These are phyloP conservation scores for Monopterus albus DNA, from an alignment of 2,113 vertebrate genomes.

Conservation along the genomic window DNA sequence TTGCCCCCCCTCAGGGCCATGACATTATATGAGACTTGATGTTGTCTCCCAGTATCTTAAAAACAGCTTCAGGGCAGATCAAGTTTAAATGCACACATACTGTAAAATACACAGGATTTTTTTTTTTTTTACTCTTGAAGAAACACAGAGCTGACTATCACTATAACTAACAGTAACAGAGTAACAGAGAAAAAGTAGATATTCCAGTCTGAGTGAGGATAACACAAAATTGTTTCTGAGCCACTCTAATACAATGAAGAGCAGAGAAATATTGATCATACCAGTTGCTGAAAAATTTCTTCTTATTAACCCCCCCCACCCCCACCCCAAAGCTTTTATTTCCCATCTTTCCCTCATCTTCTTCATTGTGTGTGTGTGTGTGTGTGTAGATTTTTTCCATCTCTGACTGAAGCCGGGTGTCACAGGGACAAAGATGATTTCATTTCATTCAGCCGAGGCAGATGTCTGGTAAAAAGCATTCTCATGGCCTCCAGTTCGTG, in stretches of 20 bases:
- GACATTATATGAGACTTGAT: constrained; percentile 22
- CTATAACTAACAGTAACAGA: constrained; percentile 18
- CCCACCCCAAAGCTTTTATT: constrained; percentile 25
- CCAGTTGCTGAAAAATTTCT: constrained; percentile 50
- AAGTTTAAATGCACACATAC: background rate
- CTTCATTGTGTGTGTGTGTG: constrained; percentile 19
- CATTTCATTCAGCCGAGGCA: constrained; percentile 53
- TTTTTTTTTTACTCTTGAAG: background rate
- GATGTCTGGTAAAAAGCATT: constrained; percentile 24
- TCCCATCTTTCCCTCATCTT: constrained; percentile 40
- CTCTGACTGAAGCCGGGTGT: constrained; percentile 33
- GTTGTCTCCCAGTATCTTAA: background rate
- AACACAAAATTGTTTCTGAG: constrained; percentile 66
- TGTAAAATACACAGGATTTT: background rate
- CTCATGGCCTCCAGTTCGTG: constrained; percentile 30
- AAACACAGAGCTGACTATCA: background rate
- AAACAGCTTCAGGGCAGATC: background rate
- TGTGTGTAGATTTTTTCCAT: constrained; percentile 32
- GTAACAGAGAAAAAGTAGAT: constrained; percentile 15
- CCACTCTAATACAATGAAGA: constrained; percentile 62
- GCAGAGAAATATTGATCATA: constrained; percentile 73
- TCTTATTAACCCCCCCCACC: constrained; percentile 38
- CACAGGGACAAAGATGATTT: constrained; percentile 39
- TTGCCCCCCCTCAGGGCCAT: constrained; percentile 37
- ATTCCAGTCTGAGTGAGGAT: constrained; percentile 47